Base-by-base conservation (phyloP, 2,888 invertebrate species). In the Byasa hedistus region DNA sequence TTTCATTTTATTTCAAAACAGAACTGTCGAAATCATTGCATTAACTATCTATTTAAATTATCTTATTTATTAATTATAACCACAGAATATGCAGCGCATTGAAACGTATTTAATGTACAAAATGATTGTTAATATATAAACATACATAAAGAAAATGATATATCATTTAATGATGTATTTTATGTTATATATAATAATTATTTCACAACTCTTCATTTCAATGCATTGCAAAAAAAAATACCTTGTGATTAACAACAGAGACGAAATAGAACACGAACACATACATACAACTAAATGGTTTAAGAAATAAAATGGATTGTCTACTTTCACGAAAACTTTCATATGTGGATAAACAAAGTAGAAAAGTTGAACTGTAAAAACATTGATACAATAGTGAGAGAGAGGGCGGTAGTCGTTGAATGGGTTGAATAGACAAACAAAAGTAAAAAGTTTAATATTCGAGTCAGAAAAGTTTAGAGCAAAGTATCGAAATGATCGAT, bases 301-400 rank as follows among this genome's bases (percentile, higher is more conserved):
- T 44, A 21, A 59, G 73, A 72, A 60, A 24, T 64, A 39, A 21
- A 54, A 56, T 56, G 57, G 36, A 63, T 60, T 60, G 22, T 57
- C 63, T 67, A 67, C 59, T 51, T 27, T 52, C 52, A 56, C 71
- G 66, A 75, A 70, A 68, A 66, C 72, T 62, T 69, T 70, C 39
- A 70, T 71, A 72, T 72, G 70, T 74, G 68, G 71, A 59, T 73
- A 70, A 69, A 69, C 56, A 70, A 71, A 72, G 69, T 73, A 62
- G 32, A 63, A 57, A 56, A 63, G 48, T 60, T 63, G 44, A 76
- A 82, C 78, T 83, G 80, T 81, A 80, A 89, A 86, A 88, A 91
- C 91, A 91, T 89, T 90, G 89, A 90, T 87, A 91, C 91, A 91
- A 90, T 91, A 91, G 91, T 91, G 87, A 88, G 87, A 89, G 39